Conservation (phyloP, 2,113 vertebrate genomes). For the Sterrhoptilus dennistouni region DNA sequence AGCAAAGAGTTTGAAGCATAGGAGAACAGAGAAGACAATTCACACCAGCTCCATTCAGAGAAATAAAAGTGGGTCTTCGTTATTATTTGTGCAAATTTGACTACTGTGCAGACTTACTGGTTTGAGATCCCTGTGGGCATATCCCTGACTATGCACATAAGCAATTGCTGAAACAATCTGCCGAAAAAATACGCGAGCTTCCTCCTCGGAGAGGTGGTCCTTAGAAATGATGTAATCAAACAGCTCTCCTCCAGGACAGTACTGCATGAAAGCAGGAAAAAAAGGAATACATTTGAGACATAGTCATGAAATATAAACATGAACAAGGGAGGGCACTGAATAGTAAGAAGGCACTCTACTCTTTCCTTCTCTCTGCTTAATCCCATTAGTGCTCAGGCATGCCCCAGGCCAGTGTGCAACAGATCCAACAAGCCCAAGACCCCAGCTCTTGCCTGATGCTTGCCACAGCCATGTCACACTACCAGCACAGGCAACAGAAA, state of each 20-base stretch:
- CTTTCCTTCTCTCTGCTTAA: neutral
- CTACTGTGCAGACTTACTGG: slow-evolving; percentile 76
- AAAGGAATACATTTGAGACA: neutral
- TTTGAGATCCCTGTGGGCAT: slow-evolving; percentile 94
- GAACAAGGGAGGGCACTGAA: neutral
- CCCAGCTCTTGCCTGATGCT: fast-evolving
- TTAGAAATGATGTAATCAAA: slow-evolving; percentile 96
- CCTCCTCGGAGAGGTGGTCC: slow-evolving; percentile 88
- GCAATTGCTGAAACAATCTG: slow-evolving; percentile 94
- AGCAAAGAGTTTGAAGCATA: neutral
- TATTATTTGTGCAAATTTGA: neutral
- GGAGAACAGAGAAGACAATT: neutral
- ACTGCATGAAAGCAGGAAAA: slow-evolving; percentile 69
- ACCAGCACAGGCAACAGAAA: fast-evolving
- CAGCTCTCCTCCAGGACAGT: slow-evolving; percentile 94
- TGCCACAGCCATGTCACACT: no score
- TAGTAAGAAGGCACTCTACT: neutral
- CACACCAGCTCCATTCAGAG: fast-evolving
- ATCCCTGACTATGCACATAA: slow-evolving; percentile 91
- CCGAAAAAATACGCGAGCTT: slow-evolving; percentile 89
- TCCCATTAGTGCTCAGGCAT: fast-evolving
- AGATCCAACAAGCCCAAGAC: neutral
- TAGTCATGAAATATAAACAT: neutral
- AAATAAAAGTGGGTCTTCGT: neutral
- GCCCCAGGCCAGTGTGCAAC: no score